Percentiles rank a stretch among this genome's conserved stretches.
Evolutionary conservation across 1,140 invertebrate species (phyloP).

Genomic region (Proales similis): DNA sequence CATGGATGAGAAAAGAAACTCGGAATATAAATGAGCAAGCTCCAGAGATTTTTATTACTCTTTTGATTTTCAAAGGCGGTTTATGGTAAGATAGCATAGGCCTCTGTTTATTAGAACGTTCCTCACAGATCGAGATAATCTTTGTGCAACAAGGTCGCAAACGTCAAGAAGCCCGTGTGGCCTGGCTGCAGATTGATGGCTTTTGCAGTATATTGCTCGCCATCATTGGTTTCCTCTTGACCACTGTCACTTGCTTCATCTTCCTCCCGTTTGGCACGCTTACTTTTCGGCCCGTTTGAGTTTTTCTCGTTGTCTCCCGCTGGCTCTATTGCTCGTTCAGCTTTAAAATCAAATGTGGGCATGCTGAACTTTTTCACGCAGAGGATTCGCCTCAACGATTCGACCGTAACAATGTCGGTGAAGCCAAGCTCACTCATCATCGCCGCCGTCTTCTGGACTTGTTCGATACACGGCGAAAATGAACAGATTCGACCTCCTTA

Average conservation of each 20-base stretch:
- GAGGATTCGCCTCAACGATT: conserved; percentile 13
- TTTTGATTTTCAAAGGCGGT: too few relatives aligned
- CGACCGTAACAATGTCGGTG: conserved; percentile 7
- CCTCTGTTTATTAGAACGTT: too few relatives aligned
- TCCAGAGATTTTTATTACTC: background rate
- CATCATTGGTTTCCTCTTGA: background rate
- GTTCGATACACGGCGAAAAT: conserved; percentile 96
- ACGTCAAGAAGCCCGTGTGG: conserved; percentile 37
- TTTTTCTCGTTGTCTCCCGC: conserved; percentile 9
- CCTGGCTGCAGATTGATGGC: conserved; percentile 28
- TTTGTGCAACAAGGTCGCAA: conserved; percentile 38
- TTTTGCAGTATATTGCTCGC: background rate
- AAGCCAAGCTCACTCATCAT: conserved; percentile 61
- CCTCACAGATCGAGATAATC: conserved; percentile 7
- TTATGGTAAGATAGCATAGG: too few relatives aligned
- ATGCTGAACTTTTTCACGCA: conserved; percentile 27
- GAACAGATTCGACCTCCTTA: conserved; percentile 83
- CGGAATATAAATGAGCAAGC: background rate
- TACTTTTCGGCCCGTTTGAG: background rate
- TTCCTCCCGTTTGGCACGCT: background rate
- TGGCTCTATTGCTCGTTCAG: background rate
- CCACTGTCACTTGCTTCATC: conserved; percentile 7
- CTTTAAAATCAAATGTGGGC: conserved; percentile 34
- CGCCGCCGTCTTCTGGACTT: conserved; percentile 78
- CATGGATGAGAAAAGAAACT: background rate